Evolutionary conservation across 2,113 vertebrate genomes (phyloP), one percentile per base, ranked within the genome.

Genomic region (Misgurnus mizolepis): DNA sequence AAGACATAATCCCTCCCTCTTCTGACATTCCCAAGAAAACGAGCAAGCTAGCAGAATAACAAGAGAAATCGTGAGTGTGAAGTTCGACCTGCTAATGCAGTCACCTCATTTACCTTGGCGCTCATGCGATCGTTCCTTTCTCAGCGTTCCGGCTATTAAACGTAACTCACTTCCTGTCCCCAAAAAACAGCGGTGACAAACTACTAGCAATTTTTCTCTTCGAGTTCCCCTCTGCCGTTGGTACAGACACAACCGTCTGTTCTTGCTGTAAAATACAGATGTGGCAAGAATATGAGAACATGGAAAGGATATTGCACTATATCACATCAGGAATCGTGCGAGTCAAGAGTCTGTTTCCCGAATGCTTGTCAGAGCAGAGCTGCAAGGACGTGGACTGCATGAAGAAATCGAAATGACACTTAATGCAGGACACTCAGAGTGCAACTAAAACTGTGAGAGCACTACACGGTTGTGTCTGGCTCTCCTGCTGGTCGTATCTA

Each of bases 1-100:
- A 88, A 90, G 85, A 84, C 77, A 34, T 76, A 82, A 78, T 85
- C 78, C 77, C 84, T 80, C 75, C 67, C 9, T 83, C 73, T 85
- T 41, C 84, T 69, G 69, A 22, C 65, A 70, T 81, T 70, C 62
- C 43, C 80, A 75, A 78, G 9, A 4, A 2, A 65, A 47, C 7
- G 12, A 34, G 39, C 83, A 82, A 76, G 67, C 55, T 60, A 66
- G 18, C 45, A 40, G 39, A 75, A 75, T 71, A 81, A 73, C 85
- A 81, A 84, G 60, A 76, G 34, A 7, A 39, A 84, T 82, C 78
- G 18, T 78, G 73, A 56, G 12, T 78, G 86, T 72, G 82, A 67
- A 82, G 76, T 65, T 56, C 61, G 39, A 65, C 43, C 70, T 65
- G 68, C 67, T 56, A 43, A 74, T 45, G 9, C 39, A 22, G 22